These are phyloP conservation scores for Heliangelus exortis DNA, from an alignment of 2,797 vertebrate genomes.

Conservation along the genomic window DNA sequence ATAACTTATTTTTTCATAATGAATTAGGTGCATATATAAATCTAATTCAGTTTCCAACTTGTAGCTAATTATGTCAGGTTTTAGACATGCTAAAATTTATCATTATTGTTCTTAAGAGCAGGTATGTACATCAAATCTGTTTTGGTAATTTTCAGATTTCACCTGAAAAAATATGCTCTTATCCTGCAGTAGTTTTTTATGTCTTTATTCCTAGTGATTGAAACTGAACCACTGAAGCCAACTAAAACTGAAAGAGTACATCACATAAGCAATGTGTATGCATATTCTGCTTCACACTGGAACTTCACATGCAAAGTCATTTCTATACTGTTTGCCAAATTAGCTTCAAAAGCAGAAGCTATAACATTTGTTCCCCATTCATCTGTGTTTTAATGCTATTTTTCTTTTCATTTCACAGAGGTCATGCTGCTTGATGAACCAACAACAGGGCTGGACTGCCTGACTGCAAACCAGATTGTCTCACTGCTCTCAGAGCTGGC, in stretches of 20 bases:
- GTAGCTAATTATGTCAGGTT: background rate
- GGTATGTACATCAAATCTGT: background rate
- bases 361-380: background rate
- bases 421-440: slow-evolving; percentile 95
- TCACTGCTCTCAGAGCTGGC: slow-evolving; percentile 88
- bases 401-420: slow-evolving; percentile 77
- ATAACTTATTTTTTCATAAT: background rate
- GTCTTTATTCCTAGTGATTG: background rate
- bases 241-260: background rate
- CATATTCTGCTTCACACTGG: background rate
- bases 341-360: background rate
- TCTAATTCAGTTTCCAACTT: background rate
- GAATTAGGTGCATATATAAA: background rate
- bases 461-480: slow-evolving; percentile 95
- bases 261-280: background rate
- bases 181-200: background rate
- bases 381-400: background rate
- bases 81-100: background rate
- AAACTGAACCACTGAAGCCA: background rate
- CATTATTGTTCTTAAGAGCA: background rate
- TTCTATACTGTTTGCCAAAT: background rate
- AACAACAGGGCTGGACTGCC: slow-evolving; percentile 94
- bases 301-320: background rate
- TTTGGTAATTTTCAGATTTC: background rate
- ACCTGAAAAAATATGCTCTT: background rate